Base-by-base conservation (phyloP, 30 jellyfish, hydroid and myxozoan species). In the Sanderia malayensis region DNA sequence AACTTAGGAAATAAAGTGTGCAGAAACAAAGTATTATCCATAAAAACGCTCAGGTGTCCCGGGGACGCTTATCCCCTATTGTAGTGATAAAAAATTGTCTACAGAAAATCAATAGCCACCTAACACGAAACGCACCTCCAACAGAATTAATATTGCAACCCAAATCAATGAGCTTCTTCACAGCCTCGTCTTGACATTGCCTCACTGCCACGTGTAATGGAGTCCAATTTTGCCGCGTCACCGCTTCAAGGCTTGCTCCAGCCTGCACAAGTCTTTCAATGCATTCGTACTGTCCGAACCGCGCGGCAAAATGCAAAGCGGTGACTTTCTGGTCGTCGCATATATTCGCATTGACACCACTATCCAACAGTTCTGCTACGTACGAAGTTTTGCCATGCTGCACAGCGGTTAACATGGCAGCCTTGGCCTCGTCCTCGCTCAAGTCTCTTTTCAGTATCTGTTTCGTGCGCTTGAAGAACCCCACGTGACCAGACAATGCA, bases 141-240 rank as follows among this genome's bases (percentile, higher is more conserved):
- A 27, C 69, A 15, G 79, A 57, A 31, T 86, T 47, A 49, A 79
- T 72, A 23, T 73, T 44, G 46, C 74, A 57, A 15, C 96, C 96
- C 70, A 84, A 58, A 18, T 79, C 85, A 31, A 86, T 52, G 0
- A 86, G 78, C 13, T 34, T 44, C 18, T 64, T 18, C 4, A 79
- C 86, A 7, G 89, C 90, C 30, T 79, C 96, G 31, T 53, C 87
- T 44, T 82, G 89, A 41, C 96, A 72, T 37, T 86, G 96, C 32
- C 86, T 78, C 34, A 86, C 85, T 3, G 96, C 94, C 24, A 82
- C 37, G 58, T 86, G 96, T 83, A 86, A 73, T 18, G 96, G 94
- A 13, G 96, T 70, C 85, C 86, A 75, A 9, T 74, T 55, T 7
- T 78, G 86, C 25, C 49, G 73, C 6, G 89, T 71, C 31, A 65